Base-by-base conservation (phyloP, 2,113 vertebrate genomes). In the Gadus macrocephalus region DNA sequence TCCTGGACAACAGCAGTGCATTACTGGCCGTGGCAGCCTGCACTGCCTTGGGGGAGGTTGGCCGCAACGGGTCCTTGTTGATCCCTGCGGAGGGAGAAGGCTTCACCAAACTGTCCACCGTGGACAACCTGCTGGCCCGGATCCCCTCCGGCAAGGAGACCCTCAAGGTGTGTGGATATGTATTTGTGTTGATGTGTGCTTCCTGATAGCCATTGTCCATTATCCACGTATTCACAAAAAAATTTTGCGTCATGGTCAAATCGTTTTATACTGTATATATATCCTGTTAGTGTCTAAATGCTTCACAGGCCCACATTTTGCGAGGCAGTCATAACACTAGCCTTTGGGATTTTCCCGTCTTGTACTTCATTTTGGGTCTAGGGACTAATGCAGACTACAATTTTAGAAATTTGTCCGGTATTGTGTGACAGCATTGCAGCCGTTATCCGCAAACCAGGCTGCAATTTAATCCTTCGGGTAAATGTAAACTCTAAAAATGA, bases 101-200 rank as follows among this genome's bases (percentile, higher is more conserved):
- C 53, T 94, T 98, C 85, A 95, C 93, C 77, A 99, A 98, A 81
- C 86, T 96, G 17, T 91, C 91, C 16, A 88, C 92, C 56, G 94
- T 98, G 74, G 95, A 97, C 85, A 97, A 92, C 74, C 91, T 99
- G 75, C 82, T 98, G 49, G 91, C 92, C 17, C 92, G 94, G 77
- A 97, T 99, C 74, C 93, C 95, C 17, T 98, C 96, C 38, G 94
- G 94, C 88, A 99, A 98, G 84, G 97, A 98, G 89, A 95, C 91
- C 76, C 90, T 94, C 68, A 99, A 98, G 94, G 96, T 91, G n/a
- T 22, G 25, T 25, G 61, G n/a, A n/a, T n/a, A n/a, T n/a, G n/a
- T n/a, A n/a, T n/a, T n/a, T 17, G 55, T n/a, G n/a, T 9, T 58
- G 55, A 17, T 58, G 42, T 9, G 42, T 9, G 42, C 42, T 1